These are phyloP conservation scores for Archips crataeganus DNA, from an alignment of 2,888 invertebrate species.

Conservation along the genomic window DNA sequence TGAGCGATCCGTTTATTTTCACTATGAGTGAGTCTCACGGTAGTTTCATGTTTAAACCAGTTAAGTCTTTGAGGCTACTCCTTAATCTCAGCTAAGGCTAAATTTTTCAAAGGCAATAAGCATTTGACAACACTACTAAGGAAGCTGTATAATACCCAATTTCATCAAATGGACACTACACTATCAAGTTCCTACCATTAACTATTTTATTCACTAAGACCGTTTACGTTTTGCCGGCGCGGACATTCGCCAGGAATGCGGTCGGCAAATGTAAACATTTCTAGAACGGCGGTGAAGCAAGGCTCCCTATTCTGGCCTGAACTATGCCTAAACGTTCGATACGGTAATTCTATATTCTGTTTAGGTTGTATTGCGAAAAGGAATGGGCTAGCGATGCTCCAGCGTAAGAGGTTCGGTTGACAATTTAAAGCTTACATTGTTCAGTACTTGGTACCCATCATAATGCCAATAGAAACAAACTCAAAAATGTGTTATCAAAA, in stretches of 20 bases:
- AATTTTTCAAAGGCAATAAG: no score
- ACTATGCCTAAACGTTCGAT: constrained; percentile 21
- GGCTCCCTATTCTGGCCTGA: constrained; percentile 33
- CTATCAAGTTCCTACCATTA: constrained; percentile 18
- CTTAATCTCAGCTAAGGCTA: no score
- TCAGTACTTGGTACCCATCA: no score
- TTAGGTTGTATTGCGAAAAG: constrained; percentile 22
- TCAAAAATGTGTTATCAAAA: no score
- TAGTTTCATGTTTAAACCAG: no score
- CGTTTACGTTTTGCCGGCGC: constrained; percentile 32
- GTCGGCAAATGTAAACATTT: constrained; percentile 60
- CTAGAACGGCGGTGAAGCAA: constrained; percentile 31
- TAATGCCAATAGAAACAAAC: no score
- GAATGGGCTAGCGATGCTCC: constrained; percentile 6
- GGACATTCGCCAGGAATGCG: constrained; percentile 67
- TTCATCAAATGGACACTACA: not conserved
- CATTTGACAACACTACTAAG: not conserved
- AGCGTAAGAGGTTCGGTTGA: not conserved
- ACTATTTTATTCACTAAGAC: constrained; percentile 21
- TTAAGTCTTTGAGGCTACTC: no score
- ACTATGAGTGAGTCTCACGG: no score
- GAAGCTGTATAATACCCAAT: not conserved
- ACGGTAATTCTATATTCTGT: constrained; percentile 23
- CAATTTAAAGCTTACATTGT: not conserved
- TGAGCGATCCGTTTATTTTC: no score